These are phyloP conservation scores for Cynopterus sphinx DNA, from an alignment of 2,797 vertebrate species.

Conservation along the genomic window DNA sequence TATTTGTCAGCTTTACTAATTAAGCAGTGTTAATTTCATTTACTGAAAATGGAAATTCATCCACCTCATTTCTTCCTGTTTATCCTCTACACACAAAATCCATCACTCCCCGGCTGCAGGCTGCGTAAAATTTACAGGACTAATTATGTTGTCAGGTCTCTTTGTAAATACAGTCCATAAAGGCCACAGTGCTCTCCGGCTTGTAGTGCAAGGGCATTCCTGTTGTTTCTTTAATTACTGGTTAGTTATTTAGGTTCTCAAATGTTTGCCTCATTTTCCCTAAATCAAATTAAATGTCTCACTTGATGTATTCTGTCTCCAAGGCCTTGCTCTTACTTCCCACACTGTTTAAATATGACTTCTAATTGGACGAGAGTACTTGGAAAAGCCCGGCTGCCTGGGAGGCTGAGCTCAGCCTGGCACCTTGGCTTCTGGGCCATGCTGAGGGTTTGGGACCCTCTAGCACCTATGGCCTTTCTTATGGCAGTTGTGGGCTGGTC, in stretches of 20 bases:
- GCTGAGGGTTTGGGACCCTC: not conserved
- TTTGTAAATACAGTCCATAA: constrained; percentile 82
- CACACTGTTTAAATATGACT: constrained; percentile 62
- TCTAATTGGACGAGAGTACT: not conserved
- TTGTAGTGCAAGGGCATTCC: constrained; percentile 73
- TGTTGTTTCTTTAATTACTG: constrained; percentile 80
- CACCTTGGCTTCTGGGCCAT: not conserved
- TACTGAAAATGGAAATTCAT: constrained; percentile 81
- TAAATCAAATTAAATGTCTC: constrained; percentile 75
- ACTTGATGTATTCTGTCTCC: constrained; percentile 74
- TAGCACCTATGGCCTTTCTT: not conserved
- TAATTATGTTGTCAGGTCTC: constrained; percentile 76
- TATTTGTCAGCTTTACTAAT: constrained; percentile 81
- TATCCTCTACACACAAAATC: constrained; percentile 71
- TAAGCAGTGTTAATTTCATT: constrained; percentile 79
- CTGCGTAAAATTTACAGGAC: constrained; percentile 73
- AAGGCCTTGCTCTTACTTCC: constrained; percentile 64
- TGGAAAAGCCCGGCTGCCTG: not conserved
- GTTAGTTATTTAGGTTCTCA: constrained; percentile 81
- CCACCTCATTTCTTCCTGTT: constrained; percentile 75
- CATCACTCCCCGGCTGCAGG: constrained; percentile 55
- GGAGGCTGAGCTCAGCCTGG: not conserved
- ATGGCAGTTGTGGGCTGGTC: not conserved
- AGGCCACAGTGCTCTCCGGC: constrained; percentile 64
- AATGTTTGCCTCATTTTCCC: constrained; percentile 79